phyloP scores from a whole-genome alignment of 2,113 vertebrate genomes.

The Odocoileus hemionus region DNA sequence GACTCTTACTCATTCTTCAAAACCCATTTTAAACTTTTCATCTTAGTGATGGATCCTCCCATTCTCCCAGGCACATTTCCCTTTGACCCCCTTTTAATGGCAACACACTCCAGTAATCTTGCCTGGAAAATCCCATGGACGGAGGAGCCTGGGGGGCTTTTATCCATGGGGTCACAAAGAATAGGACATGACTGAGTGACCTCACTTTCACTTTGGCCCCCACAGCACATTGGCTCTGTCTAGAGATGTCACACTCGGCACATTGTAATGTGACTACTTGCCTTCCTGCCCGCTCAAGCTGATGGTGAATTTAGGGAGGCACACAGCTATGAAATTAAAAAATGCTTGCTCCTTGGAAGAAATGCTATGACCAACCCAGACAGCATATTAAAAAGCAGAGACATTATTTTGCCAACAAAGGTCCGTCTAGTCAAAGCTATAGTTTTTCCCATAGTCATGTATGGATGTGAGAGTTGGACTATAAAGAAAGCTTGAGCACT shows the following conservation, averaged over 20 bases:
- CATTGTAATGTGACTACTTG: neutral
- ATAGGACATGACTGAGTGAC: neutral
- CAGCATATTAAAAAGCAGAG: neutral
- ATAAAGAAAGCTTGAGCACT: rapidly evolving
- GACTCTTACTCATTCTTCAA: neutral
- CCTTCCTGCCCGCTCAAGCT: neutral
- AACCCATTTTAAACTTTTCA: neutral
- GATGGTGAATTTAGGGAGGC: neutral
- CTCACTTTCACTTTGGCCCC: neutral
- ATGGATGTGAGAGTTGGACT: neutral
- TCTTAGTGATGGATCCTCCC: neutral
- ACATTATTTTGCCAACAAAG: neutral
- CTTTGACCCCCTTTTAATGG: neutral
- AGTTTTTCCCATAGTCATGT: neutral
- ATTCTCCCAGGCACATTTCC: neutral
- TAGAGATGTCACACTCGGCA: neutral
- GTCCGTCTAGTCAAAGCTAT: neutral
- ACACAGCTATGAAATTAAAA: neutral
- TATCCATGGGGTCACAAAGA: neutral
- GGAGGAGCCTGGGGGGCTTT: neutral
- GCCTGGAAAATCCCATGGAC: neutral
- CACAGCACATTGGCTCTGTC: neutral
- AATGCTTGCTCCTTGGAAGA: neutral
- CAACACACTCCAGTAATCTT: neutral
- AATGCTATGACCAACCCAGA: neutral